Base-by-base conservation (phyloP, 2,113 vertebrate genomes). In the Ictidomys tridecemlineatus region DNA sequence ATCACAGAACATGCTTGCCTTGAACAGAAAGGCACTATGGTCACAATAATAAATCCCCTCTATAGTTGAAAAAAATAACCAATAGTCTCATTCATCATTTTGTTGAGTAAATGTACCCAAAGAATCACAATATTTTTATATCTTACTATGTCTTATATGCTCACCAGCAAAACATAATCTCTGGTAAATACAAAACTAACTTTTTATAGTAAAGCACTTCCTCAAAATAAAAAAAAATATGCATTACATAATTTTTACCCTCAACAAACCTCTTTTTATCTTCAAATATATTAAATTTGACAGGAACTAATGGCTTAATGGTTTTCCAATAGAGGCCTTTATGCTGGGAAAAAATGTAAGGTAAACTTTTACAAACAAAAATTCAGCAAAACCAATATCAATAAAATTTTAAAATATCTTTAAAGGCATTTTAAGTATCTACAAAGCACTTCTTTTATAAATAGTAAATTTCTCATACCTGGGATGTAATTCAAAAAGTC, bases 401-500 rank as follows among this genome's bases (percentile, higher is more conserved):
- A 80, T 85, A 84, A 94, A 87, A 89, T 80, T 97, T 95, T 56
- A 45, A 92, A 83, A 83, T 37, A 72, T 42, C 45, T 93, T 85
- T 95, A 84, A 88, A 95, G 22, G 39, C 67, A 67, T 77, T 69
- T 69, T 69, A 85, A 78, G 30, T 42, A 93, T 73, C 39, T 85
- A 58, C 74, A 77, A 76, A 89, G 92, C 34, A 92, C 28, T 95
- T 87, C 34, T 58, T 70, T 74, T 78, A 92, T 8, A 94, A 69
- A 61, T 2, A 48, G 18, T 51, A 84, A 88, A 48, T 91, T 96
- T 94, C 86, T 97, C 98, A 98, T 99, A 99, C 99, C 99, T 99
- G 99, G 98, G 95, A 99, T 98, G 93, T 97, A 98, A 98, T 97
- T 99, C 80, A 99, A 98, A 97, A 97, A 98, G 89, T 99, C 98